Percentiles rank a stretch among this genome's conserved stretches.
Evolutionary conservation across 2,797 vertebrate genomes (phyloP).

Genomic region (Enoplosus armatus): DNA sequence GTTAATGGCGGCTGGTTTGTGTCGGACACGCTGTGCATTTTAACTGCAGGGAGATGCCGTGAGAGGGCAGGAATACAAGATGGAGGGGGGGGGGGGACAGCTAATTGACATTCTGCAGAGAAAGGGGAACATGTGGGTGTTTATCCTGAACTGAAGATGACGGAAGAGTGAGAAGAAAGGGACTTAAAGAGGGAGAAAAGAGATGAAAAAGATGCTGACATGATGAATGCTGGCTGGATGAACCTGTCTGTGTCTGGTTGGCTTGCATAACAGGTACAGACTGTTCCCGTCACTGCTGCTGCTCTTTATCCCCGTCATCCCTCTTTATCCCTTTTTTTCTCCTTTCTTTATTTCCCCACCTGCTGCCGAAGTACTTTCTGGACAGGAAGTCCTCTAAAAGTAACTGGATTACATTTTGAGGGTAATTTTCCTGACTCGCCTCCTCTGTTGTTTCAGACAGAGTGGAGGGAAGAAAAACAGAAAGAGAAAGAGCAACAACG

Average conservation of each 20-base stretch:
- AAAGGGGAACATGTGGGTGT: conserved; percentile 20
- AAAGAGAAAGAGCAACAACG: conserved; percentile 32
- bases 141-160: conserved; percentile 39
- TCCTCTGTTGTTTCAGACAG: conserved; percentile 31
- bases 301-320: conserved; percentile 60
- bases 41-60: conserved; percentile 65
- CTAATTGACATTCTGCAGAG: conserved; percentile 18
- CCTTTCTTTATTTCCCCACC: conserved; percentile 68
- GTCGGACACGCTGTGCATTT: conserved; percentile 75
- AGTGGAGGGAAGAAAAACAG: conserved; percentile 55
- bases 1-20: conserved; percentile 66
- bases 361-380: conserved; percentile 60
- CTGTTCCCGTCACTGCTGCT: conserved; percentile 73
- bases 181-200: neutral
- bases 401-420: conserved; percentile 55
- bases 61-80: conserved; percentile 3
- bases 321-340: conserved; percentile 34
- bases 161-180: neutral
- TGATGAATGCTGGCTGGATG: conserved; percentile 72
- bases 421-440: conserved; percentile 34
- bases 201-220: conserved; percentile 56
- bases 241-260: conserved; percentile 76
- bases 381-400: conserved; percentile 42
- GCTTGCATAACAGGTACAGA: conserved; percentile 79
- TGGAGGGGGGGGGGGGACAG: neutral